Evolutionary conservation across 2,797 vertebrate species (phyloP), one percentile per base, ranked within the genome.

Genomic region (Syngnathus acus): DNA sequence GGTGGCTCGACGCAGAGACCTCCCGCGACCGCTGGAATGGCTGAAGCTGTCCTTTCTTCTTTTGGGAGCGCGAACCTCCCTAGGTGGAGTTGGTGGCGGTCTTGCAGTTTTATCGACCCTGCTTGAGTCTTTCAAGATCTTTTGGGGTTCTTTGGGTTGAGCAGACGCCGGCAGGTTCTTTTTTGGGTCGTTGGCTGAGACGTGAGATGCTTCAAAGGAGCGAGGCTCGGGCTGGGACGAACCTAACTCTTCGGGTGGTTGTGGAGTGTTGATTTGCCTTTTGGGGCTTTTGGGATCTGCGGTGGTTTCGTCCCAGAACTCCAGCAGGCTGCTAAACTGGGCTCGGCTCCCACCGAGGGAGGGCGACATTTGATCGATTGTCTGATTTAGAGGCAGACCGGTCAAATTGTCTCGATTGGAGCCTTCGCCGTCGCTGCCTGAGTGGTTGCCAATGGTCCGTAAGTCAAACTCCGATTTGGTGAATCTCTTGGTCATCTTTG

Each of bases 281-380:
- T 86, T 81, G 64, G 82, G 81, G 65, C 67, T 72, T 66, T 50
- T 79, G n/a, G 77, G 72, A 43, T 84, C 73, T 47, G 89, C 85
- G 17, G 71, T 54, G 48, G 91, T 88, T 21, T 80, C 88, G 60
- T 86, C 88, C 96, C 97, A 98, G 82, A 98, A 98, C 5, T 92
- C 92, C 60, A 87, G 91, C 74, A 98, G 72, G 72, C 74, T 94
- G 80, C 92, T 91, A 76, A 98, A 98, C 40, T 93, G 92, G 37
- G 75, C 84, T 59, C 88, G 90, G 77, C 80, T 87, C 8, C 87
- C 78, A 66, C 83, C 72, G 37, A 89, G 87, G 71, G 82, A 84
- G 3, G 84, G 80, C 21, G 79, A 84, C 14, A 71, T 59, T n/a
- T 88, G 92, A 23, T 91, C 91, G 38, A 80, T 70, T 82, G 89